Evolutionary conservation across 2,113 vertebrate genomes (phyloP).

Genomic region (Indicator maculatus): DNA sequence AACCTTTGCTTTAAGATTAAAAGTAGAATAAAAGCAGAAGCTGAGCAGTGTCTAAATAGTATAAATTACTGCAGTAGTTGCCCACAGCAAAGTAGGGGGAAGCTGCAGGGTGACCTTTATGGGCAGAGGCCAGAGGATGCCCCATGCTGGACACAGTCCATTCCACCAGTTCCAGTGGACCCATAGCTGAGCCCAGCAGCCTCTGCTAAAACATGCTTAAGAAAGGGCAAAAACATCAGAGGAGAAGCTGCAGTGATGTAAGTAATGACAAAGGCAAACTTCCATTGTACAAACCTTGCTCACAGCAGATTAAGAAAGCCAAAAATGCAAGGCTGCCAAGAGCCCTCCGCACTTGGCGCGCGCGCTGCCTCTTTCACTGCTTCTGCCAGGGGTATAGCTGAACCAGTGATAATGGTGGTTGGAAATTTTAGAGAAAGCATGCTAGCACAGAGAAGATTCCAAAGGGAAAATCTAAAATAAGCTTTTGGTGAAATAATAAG

Average conservation of each 20-base stretch:
- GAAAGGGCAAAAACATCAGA: not conserved
- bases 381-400: slow-evolving; percentile 35
- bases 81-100: not conserved
- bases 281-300: not conserved
- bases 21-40: not conserved
- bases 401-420: not conserved
- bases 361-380: not conserved
- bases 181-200: not conserved
- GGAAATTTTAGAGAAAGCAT: slow-evolving; percentile 18
- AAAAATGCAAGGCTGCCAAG: not conserved
- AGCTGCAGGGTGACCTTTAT: not conserved
- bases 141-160: accelerated
- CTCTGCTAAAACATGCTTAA: not conserved
- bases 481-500: not conserved
- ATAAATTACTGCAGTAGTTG: not conserved
- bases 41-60: not conserved
- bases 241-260: not conserved
- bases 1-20: slow-evolving; percentile 3
- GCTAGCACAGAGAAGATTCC: not conserved
- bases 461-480: slow-evolving; percentile 1
- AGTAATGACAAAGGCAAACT: not conserved
- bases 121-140: not conserved
- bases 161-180: not conserved
- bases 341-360: slow-evolving; percentile 2
- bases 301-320: not conserved